Evolutionary conservation across 92 coral and sea anemone species (phyloP).

Genomic region (Epizoanthus rinbou): DNA sequence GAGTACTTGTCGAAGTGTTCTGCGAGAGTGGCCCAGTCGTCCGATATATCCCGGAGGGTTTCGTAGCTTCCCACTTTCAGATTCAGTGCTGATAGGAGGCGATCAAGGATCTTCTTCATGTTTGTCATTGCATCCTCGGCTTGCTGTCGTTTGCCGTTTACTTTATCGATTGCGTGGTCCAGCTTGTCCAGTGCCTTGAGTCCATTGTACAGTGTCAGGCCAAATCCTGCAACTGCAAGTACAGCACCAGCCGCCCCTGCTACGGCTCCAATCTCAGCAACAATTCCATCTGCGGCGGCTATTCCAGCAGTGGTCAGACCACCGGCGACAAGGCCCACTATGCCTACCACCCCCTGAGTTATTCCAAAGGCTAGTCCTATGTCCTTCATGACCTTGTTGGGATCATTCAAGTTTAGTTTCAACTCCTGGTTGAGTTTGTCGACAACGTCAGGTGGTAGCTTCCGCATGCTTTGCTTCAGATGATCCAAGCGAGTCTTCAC

Average conservation of each 20-base stretch:
- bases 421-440: constrained; percentile 59
- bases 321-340: constrained; percentile 52
- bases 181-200: constrained; percentile 51
- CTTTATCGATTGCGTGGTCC: constrained; percentile 68
- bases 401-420: constrained; percentile 52
- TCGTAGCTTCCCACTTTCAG: constrained; percentile 61
- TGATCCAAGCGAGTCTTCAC: constrained; percentile 71
- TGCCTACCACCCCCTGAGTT: constrained; percentile 45
- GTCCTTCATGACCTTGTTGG: constrained; percentile 55
- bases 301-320: constrained; percentile 62
- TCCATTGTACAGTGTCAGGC: constrained; percentile 58
- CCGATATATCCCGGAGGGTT: constrained; percentile 55
- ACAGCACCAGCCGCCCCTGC: constrained; percentile 65
- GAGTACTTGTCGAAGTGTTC: constrained; percentile 65
- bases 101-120: constrained; percentile 70
- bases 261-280: constrained; percentile 60
- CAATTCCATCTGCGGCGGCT: constrained; percentile 64
- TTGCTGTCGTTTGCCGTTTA: constrained; percentile 47
- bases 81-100: constrained; percentile 49
- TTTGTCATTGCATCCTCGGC: constrained; percentile 58
- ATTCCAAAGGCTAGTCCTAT: constrained; percentile 49
- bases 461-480: constrained; percentile 71
- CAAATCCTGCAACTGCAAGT: constrained; percentile 70
- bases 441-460: constrained; percentile 64
- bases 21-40: constrained; percentile 73